phyloP scores from a whole-genome alignment of 2,113 vertebrate genomes.

The Gopherus evgoodei region DNA sequence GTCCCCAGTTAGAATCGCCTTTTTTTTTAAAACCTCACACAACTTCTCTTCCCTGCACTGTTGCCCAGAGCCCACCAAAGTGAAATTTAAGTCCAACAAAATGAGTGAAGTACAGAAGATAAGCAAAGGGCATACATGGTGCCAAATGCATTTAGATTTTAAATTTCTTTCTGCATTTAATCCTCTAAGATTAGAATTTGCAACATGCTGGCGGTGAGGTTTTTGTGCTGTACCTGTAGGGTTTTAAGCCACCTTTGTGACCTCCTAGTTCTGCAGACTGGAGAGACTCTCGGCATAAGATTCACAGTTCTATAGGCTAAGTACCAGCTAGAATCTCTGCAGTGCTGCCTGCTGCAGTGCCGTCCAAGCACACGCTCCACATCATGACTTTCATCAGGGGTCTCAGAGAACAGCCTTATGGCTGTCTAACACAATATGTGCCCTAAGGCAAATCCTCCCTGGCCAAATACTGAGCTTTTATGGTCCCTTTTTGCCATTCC shows the following conservation, averaged over 20 bases:
- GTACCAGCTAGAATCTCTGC: neutral
- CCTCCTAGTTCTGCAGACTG: neutral
- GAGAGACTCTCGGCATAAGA: neutral
- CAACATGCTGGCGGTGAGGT: neutral
- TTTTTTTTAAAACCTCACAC: too few species aligned
- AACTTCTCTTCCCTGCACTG: neutral
- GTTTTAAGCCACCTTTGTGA: neutral
- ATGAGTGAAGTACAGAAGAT: neutral
- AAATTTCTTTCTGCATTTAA: neutral
- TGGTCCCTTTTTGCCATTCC: neutral
- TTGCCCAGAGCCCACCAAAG: neutral
- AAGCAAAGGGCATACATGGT: accelerated
- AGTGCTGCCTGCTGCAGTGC: neutral
- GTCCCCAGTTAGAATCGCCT: too few species aligned
- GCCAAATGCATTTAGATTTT: neutral
- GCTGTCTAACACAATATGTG: neutral
- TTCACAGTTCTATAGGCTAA: neutral
- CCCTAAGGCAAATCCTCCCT: too few species aligned
- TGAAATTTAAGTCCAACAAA: accelerated
- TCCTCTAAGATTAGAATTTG: neutral
- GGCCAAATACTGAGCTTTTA: too few species aligned
- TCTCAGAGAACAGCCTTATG: neutral
- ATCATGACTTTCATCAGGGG: neutral
- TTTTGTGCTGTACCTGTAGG: neutral
- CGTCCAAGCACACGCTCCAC: neutral